Conservation (phyloP, 2,888 invertebrate genomes). For the Agrilus cyanescens region DNA sequence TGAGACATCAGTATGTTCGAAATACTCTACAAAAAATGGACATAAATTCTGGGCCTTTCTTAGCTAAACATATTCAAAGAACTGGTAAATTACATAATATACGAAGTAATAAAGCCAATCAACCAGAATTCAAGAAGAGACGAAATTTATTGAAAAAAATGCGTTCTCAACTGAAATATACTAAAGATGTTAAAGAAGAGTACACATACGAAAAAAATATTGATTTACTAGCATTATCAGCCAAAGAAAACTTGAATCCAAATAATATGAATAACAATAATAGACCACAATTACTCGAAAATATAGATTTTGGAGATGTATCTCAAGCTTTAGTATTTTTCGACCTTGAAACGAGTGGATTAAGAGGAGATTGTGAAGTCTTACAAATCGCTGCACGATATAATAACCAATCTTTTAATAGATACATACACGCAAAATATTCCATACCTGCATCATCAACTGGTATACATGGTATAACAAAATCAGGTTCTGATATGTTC, state of each 20-base stretch:
- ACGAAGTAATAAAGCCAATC: too few species aligned
- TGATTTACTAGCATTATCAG: too few species aligned
- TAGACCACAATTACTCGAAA: neutral
- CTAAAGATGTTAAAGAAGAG: slow-evolving; percentile 9
- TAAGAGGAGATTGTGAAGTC: slow-evolving; percentile 1
- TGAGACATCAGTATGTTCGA: too few species aligned
- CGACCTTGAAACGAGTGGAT: slow-evolving; percentile 3
- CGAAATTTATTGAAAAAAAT: slow-evolving; percentile 7
- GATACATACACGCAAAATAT: slow-evolving; percentile 1
- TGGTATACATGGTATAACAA: neutral
- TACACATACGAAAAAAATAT: too few species aligned
- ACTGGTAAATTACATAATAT: too few species aligned
- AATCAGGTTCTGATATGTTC: neutral
- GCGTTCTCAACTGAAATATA: slow-evolving; percentile 6
- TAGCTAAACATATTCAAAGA: too few species aligned
- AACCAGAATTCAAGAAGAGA: slow-evolving; percentile 8
- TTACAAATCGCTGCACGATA: slow-evolving; percentile 4
- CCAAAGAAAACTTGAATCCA: too few species aligned
- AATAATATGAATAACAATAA: too few species aligned
- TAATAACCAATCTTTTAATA: neutral
- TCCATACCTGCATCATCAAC: too few species aligned
- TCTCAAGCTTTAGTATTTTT: slow-evolving; percentile 1
- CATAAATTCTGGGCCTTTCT: too few species aligned
- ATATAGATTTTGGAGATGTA: too few species aligned
- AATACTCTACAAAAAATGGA: too few species aligned